A percentile compares a stretch with the other conserved stretches of the same genome.
phyloP scores from a whole-genome alignment of 1,140 invertebrate species.

The Stratiolaelaps scimitus region DNA sequence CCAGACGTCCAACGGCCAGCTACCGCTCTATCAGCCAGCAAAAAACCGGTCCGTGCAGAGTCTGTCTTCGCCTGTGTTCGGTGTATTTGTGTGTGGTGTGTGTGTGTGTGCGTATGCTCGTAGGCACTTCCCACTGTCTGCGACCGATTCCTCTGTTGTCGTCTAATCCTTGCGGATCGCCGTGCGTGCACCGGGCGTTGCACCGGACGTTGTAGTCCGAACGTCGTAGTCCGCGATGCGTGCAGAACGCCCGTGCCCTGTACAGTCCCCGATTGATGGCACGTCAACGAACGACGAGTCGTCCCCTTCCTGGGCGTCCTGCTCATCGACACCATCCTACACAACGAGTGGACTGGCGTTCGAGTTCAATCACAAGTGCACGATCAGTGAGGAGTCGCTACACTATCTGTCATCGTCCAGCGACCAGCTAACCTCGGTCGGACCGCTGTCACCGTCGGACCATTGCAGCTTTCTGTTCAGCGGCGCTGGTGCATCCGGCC shows the following conservation, averaged over 20 bases:
- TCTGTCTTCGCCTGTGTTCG: no score
- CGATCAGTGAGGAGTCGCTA: conserved; percentile 34
- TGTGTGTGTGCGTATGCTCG: no score
- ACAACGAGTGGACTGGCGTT: conserved; percentile 33
- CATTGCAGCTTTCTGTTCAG: not conserved
- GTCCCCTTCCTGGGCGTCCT: conserved; percentile 36
- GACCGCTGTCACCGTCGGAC: conserved; percentile 2
- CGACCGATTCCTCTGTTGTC: no score
- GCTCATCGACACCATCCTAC: conserved; percentile 35
- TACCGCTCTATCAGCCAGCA: no score
- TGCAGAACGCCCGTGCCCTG: conserved; percentile 12
- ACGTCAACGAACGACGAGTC: conserved; percentile 32
- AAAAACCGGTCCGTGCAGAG: no score
- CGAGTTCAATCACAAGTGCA: conserved; percentile 36
- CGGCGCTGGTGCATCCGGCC: no score
- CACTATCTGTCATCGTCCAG: conserved; percentile 31
- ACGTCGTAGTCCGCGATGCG: not conserved
- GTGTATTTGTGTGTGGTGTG: no score
- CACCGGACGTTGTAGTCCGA: no score
- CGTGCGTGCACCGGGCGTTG: no score
- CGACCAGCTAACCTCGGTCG: conserved; percentile 5
- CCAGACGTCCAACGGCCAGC: no score
- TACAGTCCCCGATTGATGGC: conserved; percentile 16
- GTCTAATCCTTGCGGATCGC: no score
- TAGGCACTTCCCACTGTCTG: no score